Percentiles rank a stretch among this genome's conserved stretches.
Evolutionary conservation across 2,888 invertebrate genomes (phyloP).

Genomic region (Troglohyphantes excavatus): DNA sequence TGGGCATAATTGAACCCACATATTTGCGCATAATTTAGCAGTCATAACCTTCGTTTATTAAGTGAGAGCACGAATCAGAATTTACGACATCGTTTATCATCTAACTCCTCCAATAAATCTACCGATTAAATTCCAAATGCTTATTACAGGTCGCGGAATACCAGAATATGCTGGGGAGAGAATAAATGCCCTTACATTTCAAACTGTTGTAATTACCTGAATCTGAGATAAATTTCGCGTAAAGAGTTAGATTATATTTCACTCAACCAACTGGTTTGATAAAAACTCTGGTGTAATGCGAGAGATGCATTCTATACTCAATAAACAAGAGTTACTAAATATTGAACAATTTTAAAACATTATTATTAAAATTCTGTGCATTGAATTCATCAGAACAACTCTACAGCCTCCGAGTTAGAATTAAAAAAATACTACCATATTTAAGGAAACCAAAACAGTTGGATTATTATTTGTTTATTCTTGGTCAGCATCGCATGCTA

Average conservation of each 20-base stretch:
- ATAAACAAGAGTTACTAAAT: no score
- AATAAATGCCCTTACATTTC: slow-evolving; percentile 7
- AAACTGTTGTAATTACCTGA: not conserved
- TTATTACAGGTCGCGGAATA: not conserved
- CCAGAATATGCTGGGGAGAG: slow-evolving; percentile 6
- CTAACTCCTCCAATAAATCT: slow-evolving; percentile 37
- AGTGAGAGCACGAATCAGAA: slow-evolving; percentile 39
- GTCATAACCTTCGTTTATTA: slow-evolving; percentile 31
- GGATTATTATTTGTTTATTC: no score
- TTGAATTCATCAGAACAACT: no score
- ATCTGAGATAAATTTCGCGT: not conserved
- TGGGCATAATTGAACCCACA: slow-evolving; percentile 22
- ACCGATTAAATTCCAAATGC: slow-evolving; percentile 34
- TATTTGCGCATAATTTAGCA: slow-evolving; percentile 15
- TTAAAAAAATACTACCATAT: no score
- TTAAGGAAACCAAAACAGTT: no score
- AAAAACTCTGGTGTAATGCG: no score
- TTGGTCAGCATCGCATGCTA: no score
- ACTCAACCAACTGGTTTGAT: no score
- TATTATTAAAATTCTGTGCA: no score
- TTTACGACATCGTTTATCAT: slow-evolving; percentile 39
- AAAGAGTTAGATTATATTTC: not conserved
- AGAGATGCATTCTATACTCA: no score
- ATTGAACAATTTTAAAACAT: no score
- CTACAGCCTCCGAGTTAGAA: no score